phyloP scores from a whole-genome alignment of 2,888 invertebrate species.

The Operophtera brumata region DNA sequence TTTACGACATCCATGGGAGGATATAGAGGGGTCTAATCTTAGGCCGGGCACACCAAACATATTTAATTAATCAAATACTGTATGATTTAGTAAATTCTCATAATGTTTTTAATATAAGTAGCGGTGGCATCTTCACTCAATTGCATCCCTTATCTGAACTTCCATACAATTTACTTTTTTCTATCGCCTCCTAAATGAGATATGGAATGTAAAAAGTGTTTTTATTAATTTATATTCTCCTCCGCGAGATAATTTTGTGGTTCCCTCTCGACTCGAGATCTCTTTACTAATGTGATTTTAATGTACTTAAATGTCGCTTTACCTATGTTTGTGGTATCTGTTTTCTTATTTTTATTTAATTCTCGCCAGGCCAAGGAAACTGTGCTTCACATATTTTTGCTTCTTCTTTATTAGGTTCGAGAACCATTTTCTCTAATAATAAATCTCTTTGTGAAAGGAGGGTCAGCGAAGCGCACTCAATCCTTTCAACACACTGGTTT shows the following conservation, averaged over 20 bases:
- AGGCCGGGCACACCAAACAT: no score
- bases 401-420: not conserved
- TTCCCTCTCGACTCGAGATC: constrained; percentile 62
- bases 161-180: constrained; percentile 74
- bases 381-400: not conserved
- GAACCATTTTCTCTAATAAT: not conserved
- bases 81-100: not conserved
- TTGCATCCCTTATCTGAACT: constrained; percentile 56
- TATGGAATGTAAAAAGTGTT: constrained; percentile 62
- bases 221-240: constrained; percentile 74
- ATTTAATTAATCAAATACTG: not conserved
- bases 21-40: no score
- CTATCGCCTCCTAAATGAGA: constrained; percentile 56
- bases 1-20: no score
- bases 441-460: no score
- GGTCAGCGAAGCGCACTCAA: no score
- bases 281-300: constrained; percentile 78
- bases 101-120: not conserved
- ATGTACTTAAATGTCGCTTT: constrained; percentile 73
- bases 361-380: not conserved
- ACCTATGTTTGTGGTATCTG: constrained; percentile 67
- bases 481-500: no score
- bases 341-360: constrained; percentile 48
- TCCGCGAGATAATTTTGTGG: constrained; percentile 66
- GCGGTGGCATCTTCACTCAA: constrained; percentile 11